phyloP scores from a whole-genome alignment of 1,140 invertebrate genomes.

The Bicyclus anynana region DNA sequence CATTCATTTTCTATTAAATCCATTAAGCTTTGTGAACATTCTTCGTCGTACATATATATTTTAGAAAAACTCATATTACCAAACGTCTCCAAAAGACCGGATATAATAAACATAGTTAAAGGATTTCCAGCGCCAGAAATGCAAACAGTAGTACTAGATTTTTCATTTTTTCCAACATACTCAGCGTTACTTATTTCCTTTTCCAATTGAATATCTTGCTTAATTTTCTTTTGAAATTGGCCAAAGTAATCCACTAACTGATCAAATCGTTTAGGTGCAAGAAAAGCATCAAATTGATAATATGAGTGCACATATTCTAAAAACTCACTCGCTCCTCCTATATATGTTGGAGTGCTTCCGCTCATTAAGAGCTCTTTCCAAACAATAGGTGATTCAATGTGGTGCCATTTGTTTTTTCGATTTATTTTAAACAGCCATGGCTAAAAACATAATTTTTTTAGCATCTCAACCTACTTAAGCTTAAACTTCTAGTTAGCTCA shows the following conservation, averaged over 20 bases:
- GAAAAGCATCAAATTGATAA: constrained; percentile 73
- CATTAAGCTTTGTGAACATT: constrained; percentile 42
- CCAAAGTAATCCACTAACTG: constrained; percentile 52
- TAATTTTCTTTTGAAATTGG: constrained; percentile 52
- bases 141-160: constrained; percentile 40
- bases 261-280: constrained; percentile 60
- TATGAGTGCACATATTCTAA: constrained; percentile 78
- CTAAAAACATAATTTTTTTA: constrained; percentile 43
- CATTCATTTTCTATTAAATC: constrained; percentile 56
- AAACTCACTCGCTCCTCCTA: constrained; percentile 76
- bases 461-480: neutral
- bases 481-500: too few relatives aligned
- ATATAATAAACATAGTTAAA: constrained; percentile 53
- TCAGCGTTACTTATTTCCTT: constrained; percentile 16
- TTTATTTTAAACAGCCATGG: constrained; percentile 67
- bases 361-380: constrained; percentile 74
- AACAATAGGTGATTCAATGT: constrained; percentile 65
- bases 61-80: constrained; percentile 40
- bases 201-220: constrained; percentile 25
- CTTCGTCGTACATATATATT: constrained; percentile 55
- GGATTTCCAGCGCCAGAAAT: constrained; percentile 52
- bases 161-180: constrained; percentile 14
- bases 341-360: constrained; percentile 71
- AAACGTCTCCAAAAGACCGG: constrained; percentile 42
- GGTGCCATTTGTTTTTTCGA: constrained; percentile 72